Conservation (phyloP, 2,888 invertebrate genomes). For the Lasioglossum lativentre region DNA sequence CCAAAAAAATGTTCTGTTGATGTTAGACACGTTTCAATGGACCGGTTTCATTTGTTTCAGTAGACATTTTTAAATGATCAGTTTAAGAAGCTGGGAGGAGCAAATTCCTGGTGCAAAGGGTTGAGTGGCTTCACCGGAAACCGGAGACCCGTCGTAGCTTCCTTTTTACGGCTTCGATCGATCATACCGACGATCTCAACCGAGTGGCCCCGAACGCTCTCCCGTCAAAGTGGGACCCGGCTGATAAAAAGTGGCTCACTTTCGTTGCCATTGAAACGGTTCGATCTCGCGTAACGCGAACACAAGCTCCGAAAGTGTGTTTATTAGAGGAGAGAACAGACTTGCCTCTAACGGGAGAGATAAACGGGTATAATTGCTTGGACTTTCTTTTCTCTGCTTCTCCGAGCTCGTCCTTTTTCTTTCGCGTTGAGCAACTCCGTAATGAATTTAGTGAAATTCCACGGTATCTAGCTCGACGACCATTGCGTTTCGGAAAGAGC, state of each 20-base stretch:
- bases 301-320: conserved; percentile 36
- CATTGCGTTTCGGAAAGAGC: neutral
- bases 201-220: conserved; percentile 26
- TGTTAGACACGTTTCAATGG: no score
- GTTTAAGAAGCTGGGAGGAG: no score
- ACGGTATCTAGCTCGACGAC: neutral
- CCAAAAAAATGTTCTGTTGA: no score
- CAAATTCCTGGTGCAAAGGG: neutral
- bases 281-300: conserved; percentile 19
- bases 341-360: conserved; percentile 34
- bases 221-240: conserved; percentile 54
- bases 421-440: conserved; percentile 1
- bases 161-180: conserved; percentile 56
- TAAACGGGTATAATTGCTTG: conserved; percentile 38
- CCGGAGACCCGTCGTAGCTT: conserved; percentile 14
- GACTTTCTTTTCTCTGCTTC: conserved; percentile 40
- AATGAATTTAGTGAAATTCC: neutral
- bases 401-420: neutral
- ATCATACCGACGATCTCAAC: conserved; percentile 21
- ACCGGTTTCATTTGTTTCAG: no score
- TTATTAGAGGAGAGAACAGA: conserved; percentile 35
- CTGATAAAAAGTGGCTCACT: conserved; percentile 70
- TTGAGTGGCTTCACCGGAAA: conserved; percentile 20
- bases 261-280: conserved; percentile 55
- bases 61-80: neutral